A percentile compares a stretch with the other conserved stretches of the same genome.
Evolutionary conservation across 2,113 vertebrate species (phyloP).

Genomic region (Falco punctatus): DNA sequence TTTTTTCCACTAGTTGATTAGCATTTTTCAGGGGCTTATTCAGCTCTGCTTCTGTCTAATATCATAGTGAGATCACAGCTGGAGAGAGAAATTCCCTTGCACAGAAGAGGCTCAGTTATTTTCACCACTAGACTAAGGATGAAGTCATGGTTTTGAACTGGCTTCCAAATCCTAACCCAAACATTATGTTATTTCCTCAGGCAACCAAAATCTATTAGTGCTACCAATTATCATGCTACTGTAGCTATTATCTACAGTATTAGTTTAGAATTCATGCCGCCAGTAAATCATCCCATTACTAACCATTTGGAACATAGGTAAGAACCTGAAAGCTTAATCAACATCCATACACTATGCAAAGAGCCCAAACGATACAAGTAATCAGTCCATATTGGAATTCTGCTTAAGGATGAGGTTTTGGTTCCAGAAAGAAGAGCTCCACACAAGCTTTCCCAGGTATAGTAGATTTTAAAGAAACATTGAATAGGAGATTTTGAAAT

Average conservation of each 20-base stretch:
- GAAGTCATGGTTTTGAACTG: background rate
- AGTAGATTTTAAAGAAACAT: background rate
- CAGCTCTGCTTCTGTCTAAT: background rate
- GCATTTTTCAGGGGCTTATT: background rate
- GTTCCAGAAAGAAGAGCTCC: background rate
- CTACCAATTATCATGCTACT: background rate
- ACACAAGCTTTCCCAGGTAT: fast-evolving
- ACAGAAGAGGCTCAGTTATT: background rate
- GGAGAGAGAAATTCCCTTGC: background rate
- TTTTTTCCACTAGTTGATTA: background rate
- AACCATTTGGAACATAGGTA: background rate
- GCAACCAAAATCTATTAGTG: background rate
- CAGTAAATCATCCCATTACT: background rate
- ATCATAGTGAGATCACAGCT: background rate
- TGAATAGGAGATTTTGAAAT: background rate
- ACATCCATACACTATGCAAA: background rate
- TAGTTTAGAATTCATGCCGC: background rate
- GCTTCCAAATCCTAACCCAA: background rate
- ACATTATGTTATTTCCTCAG: background rate
- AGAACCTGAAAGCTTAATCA: background rate
- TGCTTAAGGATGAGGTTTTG: background rate
- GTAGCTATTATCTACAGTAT: background rate
- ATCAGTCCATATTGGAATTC: background rate
- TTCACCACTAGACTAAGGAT: background rate
- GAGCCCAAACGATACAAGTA: background rate